A percentile compares a stretch with the other conserved stretches of the same genome.
These are phyloP conservation scores for Sebastes kiyomatsui DNA, from an alignment of 2,797 vertebrate genomes.

Conservation along the genomic window DNA sequence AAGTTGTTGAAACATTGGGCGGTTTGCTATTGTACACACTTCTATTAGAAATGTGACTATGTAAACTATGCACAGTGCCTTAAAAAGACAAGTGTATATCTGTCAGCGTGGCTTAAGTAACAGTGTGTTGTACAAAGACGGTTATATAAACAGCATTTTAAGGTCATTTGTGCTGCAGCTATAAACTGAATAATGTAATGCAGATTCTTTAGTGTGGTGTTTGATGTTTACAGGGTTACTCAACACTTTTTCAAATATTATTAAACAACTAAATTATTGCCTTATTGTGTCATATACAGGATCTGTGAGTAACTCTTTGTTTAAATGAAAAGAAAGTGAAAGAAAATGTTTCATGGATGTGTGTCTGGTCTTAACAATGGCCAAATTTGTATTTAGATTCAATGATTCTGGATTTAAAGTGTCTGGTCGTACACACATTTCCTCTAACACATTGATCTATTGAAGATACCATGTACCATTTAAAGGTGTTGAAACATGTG, in stretches of 20 bases:
- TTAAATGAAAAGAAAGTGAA: not conserved
- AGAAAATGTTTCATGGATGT: not conserved
- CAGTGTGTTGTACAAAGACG: constrained; percentile 41
- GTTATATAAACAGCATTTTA: constrained; percentile 59
- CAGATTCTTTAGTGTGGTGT: too few species aligned
- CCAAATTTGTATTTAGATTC: not conserved
- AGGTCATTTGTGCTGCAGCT: constrained; percentile 72
- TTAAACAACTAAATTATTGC: too few species aligned
- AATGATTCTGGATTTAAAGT: not conserved
- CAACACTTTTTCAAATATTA: fast-evolving
- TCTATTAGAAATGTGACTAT: too few species aligned
- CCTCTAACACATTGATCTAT: not conserved
- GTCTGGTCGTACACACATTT: not conserved
- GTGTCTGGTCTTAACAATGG: not conserved
- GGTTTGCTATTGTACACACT: too few species aligned
- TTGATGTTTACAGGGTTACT: too few species aligned
- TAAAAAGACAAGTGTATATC: constrained; percentile 45
- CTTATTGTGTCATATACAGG: too few species aligned
- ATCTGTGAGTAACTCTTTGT: too few species aligned
- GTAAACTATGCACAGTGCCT: constrained; percentile 1
- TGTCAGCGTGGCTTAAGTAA: constrained; percentile 40
- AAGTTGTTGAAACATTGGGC: constrained; percentile 31
- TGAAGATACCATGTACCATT: constrained; percentile 10
- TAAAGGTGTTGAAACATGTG: constrained; percentile 40
- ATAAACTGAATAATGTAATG: constrained; percentile 29